Base-by-base conservation (phyloP, 2,113 vertebrate genomes). In the Raja brachyura region DNA sequence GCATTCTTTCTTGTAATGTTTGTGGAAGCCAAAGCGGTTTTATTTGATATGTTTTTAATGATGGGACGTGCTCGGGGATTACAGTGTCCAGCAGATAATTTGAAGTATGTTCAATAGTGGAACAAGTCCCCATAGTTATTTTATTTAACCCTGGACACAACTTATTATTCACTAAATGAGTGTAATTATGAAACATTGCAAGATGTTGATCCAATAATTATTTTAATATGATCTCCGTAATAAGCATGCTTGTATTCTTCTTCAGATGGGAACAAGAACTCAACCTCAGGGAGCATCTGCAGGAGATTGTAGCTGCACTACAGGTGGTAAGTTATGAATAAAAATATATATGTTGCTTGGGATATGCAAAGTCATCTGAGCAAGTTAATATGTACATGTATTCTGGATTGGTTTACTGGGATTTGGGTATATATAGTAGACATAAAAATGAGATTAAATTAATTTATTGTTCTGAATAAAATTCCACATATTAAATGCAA, bases 211-310 rank as follows among this genome's bases (percentile, higher is more conserved):
- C 25, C 68, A 25, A 25, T 73, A 48, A 5, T 86, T 61, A 25
- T n/a, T 2, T 14, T 16, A 59, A 4, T 86, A n/a, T 63, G 83
- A 88, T 63, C 13, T 61, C 59, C 63, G 56, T 88, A 63, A 31
- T 63, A 88, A 88, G 5, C 1, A 63, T 63, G 31, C 22, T 85
- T 85, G 54, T 94, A 93, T 95, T 93, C 95, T 94, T 96, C 97
- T 97, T 93, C 97, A 99, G 99, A 94, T 99, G 98, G 98, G 97
- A 99, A 74, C 98, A 99, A 94, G 99, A 99, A 93, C 94, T 98
- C 33, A 96, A 96, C 20, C 98, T 97, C 93, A 95, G 98, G 93
- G 95, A 98, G 96, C 96, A 97, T 93, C 95, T 99, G 95, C 98
- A 99, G 94, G 97, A 97, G 0, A 96, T 97, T 94, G 97, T 99